Evolutionary conservation across 2,113 vertebrate genomes (phyloP), one percentile per base, ranked within the genome.

Genomic region (Abramis brama): DNA sequence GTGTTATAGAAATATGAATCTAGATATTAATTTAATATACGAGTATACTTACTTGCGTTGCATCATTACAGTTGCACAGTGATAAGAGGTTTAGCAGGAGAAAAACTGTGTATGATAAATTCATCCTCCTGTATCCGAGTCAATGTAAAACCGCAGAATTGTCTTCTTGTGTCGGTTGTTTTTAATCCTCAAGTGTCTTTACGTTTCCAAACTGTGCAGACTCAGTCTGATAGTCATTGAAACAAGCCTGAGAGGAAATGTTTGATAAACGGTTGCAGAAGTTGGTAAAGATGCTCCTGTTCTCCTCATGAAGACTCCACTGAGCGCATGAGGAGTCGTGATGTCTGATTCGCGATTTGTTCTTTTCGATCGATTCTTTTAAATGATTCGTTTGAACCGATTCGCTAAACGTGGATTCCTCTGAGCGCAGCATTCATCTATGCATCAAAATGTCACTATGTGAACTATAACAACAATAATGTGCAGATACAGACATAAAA

Each of bases 141-240:
- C n/a, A 17, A 7, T 25, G 12, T 79, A 17, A 64, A 80, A 64
- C 6, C 1, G 50, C 47, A 21, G 75, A 21, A 21, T 27, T 62
- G 1, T 55, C 2, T 17, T 62, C 36, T 68, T 19, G 60, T 45
- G 13, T 36, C 45, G 13, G 6, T 19, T 73, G 62, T 57, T 59
- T 25, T 59, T 83, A 83, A 71, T 83, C 82, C 82, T 57, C 68
- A 47, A 9, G 13, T 12, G 62, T 27, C 50, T 83, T 73, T 43
- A 39, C 10, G 25, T 15, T 9, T 82, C 17, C 25, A 23, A 30
- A 19, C 36, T 47, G 60, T 27, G 25, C 75, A 50, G 39, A n/a
- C 19, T 36, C 75, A 50, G 39, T 33, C 19, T 36, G 36, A 23
- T 6, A 50, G 6, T 50, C 23, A 43, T 1, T 6, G 60, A 50